Base-by-base conservation (phyloP, 2,113 vertebrate genomes). In the Tachysurus fulvidraco region DNA sequence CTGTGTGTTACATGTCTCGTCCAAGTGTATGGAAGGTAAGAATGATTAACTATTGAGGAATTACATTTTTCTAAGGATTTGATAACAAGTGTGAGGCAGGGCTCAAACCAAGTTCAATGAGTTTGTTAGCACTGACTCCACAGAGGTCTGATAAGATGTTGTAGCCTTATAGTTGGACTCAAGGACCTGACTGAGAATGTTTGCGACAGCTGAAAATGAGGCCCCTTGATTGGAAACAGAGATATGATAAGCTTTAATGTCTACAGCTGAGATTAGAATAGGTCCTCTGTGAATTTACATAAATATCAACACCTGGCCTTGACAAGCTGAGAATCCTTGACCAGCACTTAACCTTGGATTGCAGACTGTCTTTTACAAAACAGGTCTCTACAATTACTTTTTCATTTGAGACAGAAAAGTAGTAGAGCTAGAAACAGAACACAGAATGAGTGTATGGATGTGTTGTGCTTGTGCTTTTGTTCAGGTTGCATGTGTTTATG, bases 171-270 rank as follows among this genome's bases (percentile, higher is more conserved):
- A 30, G 55, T 69, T 30, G 90, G 92, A 94, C 88, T 91, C 92
- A 93, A 91, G 91, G 79, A 64, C 90, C 91, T 93, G 92, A 91
- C 17, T 78, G 84, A 92, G 92, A 93, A 81, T 91, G 92, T 92
- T 93, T 92, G 90, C 92, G 93, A 94, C 93, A 94, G 91, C 92
- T 89, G 83, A 93, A 92, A 94, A 93, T 90, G 92, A 93, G 78
- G 90, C 87, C 86, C 90, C 73, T 86, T 92, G 92, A 93, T 93
- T 93, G 90, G 92, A 92, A 92, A 91, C 91, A 90, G 91, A 93
- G 91, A 92, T 91, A 88, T 92, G 91, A 91, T 93, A 92, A 88
- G 92, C 86, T 88, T 91, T 87, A 79, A 88, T 85, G 86, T 83
- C 86, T 87, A 59, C 73, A 80, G 71, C 81, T 73, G 83, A 64